Evolutionary conservation across 2,888 invertebrate genomes (phyloP).

Genomic region (Ptychoptera contaminata): DNA sequence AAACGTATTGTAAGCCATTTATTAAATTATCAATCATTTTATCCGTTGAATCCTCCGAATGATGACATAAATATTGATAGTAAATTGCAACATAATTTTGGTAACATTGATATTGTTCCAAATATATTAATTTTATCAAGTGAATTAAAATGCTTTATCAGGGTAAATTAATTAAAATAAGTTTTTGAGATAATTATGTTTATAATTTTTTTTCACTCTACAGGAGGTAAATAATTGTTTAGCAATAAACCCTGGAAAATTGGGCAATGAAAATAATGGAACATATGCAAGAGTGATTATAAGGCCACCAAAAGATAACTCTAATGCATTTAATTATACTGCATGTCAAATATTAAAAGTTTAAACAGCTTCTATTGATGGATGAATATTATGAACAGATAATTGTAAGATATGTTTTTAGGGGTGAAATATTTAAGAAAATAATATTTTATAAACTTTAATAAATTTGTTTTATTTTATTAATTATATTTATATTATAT

Average conservation of each 20-base stretch:
- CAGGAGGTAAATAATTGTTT: conserved; percentile 64
- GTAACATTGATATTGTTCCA: conserved; percentile 55
- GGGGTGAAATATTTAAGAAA: too few relatives aligned
- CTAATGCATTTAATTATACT: conserved; percentile 27
- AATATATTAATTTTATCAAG: conserved; percentile 76
- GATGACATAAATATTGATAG: conserved; percentile 52
- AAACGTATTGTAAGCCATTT: conserved; percentile 60
- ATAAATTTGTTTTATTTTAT: too few relatives aligned
- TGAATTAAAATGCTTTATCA: conserved; percentile 65
- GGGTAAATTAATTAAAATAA: conserved; percentile 34
- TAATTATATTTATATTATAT: too few relatives aligned
- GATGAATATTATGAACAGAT: too few relatives aligned
- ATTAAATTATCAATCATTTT: conserved; percentile 60
- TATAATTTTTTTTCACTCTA: conserved; percentile 20
- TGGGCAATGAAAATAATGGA: conserved; percentile 58
- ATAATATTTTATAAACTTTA: too few relatives aligned
- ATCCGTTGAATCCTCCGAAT: conserved; percentile 64
- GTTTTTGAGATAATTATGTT: conserved; percentile 2
- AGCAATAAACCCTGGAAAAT: conserved; percentile 71
- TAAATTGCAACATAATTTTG: conserved; percentile 51
- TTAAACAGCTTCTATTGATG: conserved; percentile 19
- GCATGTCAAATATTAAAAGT: conserved; percentile 36
- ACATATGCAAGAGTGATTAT: conserved; percentile 58
- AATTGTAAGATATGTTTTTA: too few relatives aligned
- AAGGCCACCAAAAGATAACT: conserved; percentile 24